phyloP scores from a whole-genome alignment of 2,888 invertebrate genomes.

The Geotrupes spiniger region DNA sequence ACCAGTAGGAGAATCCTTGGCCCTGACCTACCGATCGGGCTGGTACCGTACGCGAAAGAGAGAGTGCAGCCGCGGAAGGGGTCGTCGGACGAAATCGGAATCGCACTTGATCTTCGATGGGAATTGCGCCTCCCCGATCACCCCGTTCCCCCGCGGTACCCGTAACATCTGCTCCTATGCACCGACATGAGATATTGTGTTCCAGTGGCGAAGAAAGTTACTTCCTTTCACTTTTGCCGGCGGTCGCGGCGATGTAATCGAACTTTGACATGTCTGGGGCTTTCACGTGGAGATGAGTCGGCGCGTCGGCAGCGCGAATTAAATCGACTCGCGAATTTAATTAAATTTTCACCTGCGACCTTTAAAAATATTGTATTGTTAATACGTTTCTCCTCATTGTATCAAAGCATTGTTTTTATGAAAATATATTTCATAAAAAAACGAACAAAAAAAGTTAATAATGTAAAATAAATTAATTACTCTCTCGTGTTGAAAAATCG shows the following conservation, averaged over 20 bases:
- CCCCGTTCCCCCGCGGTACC: background rate
- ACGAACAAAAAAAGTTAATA: no score
- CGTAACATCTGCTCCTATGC: conserved; percentile 3
- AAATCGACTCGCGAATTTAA: no score
- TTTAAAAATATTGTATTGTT: no score
- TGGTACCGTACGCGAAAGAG: conserved; percentile 24
- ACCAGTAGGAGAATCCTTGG: conserved; percentile 25
- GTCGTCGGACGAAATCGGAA: conserved; percentile 23
- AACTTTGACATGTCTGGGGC: conserved; percentile 26
- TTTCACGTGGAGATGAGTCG: conserved; percentile 8
- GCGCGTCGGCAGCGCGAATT: background rate
- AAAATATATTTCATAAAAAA: no score
- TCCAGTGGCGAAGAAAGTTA: conserved; percentile 29
- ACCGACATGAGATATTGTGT: conserved; percentile 24
- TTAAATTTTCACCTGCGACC: no score
- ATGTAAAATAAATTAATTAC: no score
- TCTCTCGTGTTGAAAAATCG: no score
- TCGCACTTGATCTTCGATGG: background rate
- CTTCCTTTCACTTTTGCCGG: conserved; percentile 30
- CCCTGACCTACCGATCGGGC: conserved; percentile 26
- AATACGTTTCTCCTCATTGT: no score
- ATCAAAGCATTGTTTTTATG: no score
- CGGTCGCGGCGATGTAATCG: conserved; percentile 25
- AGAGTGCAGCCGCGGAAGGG: conserved; percentile 29
- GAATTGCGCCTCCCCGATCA: conserved; percentile 10